Conservation (phyloP, 2,888 invertebrate genomes). For the Diogma glabrata region DNA sequence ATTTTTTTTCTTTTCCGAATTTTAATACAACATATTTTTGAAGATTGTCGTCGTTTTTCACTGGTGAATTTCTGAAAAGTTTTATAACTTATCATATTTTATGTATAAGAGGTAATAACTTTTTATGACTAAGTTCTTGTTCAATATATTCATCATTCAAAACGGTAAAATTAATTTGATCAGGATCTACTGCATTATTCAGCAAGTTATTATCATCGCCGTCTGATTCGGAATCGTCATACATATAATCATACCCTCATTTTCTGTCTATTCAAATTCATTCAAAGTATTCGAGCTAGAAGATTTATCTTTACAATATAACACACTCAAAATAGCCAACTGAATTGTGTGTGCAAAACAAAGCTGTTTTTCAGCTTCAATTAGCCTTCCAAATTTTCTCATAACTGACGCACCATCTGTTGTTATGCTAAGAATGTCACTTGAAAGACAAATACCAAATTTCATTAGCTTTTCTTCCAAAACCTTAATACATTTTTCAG, state of each 20-base stretch:
- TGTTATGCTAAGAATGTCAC: background rate
- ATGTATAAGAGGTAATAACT: too few relatives aligned
- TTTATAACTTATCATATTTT: background rate
- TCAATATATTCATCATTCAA: too few relatives aligned
- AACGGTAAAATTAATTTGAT: constrained; percentile 1
- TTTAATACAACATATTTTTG: constrained; percentile 1
- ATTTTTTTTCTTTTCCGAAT: constrained; percentile 1
- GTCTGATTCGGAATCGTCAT: constrained; percentile 1
- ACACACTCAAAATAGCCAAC: background rate
- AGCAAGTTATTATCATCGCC: background rate
- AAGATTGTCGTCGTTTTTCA: background rate
- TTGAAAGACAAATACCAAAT: background rate
- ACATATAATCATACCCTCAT: background rate
- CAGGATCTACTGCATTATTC: constrained; percentile 2
- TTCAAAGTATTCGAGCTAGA: background rate
- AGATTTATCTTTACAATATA: background rate
- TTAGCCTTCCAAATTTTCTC: background rate
- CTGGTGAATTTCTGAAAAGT: background rate
- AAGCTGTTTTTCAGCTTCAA: background rate
- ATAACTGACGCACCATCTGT: constrained; percentile 2
- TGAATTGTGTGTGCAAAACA: too few relatives aligned
- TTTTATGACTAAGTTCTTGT: too few relatives aligned
- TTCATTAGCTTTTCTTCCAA: background rate
- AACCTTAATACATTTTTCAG: background rate
- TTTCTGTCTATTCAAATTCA: background rate